Evolutionary conservation across 2,113 vertebrate genomes (phyloP).

Genomic region (Pygoscelis adeliae): DNA sequence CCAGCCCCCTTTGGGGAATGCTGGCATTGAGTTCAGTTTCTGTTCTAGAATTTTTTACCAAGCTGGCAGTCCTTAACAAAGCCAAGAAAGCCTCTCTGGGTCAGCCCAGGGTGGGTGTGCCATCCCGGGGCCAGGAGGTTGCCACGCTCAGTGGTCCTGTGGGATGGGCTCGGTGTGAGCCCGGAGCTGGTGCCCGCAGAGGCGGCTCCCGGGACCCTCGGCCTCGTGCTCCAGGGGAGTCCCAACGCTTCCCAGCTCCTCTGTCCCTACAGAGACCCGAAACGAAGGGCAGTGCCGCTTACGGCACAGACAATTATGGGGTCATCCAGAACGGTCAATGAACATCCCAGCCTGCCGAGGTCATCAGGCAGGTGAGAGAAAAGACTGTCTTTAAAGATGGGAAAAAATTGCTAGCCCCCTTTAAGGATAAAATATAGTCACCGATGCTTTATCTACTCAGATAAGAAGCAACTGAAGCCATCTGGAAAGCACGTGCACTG

Average conservation of each 20-base stretch:
- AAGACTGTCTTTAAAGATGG: not conserved
- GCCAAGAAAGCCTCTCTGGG: no score
- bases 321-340: rapidly evolving
- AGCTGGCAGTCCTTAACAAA: not conserved
- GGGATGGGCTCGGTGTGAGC: not conserved
- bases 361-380: not conserved
- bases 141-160: not conserved
- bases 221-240: not conserved
- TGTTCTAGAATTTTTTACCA: no score
- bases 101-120: rapidly evolving
- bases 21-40: rapidly evolving
- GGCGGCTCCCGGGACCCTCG: rapidly evolving
- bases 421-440: not conserved
- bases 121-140: not conserved
- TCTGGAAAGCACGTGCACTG: not conserved
- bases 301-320: not conserved
- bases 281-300: not conserved
- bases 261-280: rapidly evolving
- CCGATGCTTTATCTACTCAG: not conserved
- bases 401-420: not conserved
- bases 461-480: not conserved
- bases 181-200: rapidly evolving
- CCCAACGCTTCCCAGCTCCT: not conserved
- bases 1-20: not conserved
- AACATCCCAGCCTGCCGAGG: rapidly evolving